A percentile compares a stretch with the other conserved stretches of the same genome.
phyloP scores from a whole-genome alignment of 2,797 vertebrate species.

The Bryconaethiops microstoma region DNA sequence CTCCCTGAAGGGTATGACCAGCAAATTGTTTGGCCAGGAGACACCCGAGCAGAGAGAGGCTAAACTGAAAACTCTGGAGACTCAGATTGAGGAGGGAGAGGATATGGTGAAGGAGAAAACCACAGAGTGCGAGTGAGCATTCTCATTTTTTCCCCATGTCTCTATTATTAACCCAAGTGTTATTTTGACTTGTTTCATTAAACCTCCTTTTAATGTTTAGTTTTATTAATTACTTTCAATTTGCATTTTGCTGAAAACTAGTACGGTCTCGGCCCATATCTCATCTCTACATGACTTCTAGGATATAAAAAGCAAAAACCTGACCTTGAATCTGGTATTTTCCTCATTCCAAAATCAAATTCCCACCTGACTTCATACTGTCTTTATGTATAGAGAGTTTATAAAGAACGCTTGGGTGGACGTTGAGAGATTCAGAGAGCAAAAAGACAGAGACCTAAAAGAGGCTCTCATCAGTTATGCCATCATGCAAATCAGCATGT shows the following conservation, averaged over 20 bases:
- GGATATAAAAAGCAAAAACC: background rate
- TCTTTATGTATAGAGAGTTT: conserved; percentile 81
- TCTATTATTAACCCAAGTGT: conserved; percentile 3
- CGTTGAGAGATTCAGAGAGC: conserved; percentile 90
- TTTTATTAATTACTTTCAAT: background rate
- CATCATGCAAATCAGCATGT: conserved; percentile 96
- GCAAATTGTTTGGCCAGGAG: conserved; percentile 96
- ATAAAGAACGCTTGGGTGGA: conserved; percentile 89
- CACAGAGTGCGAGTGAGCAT: conserved; percentile 86
- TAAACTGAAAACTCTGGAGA: conserved; percentile 88
- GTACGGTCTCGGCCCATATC: background rate
- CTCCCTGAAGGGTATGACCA: conserved; percentile 96
- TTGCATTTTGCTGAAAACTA: background rate
- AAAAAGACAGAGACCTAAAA: conserved; percentile 91
- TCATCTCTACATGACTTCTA: background rate
- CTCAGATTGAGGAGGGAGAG: conserved; percentile 90
- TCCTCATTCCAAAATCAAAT: background rate
- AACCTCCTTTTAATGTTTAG: background rate
- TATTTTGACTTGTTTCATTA: background rate
- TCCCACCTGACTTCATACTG: conserved; percentile 6
- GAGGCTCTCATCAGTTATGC: conserved; percentile 94
- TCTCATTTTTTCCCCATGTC: conserved; percentile 27
- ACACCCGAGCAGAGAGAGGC: conserved; percentile 92
- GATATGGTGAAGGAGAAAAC: conserved; percentile 87
- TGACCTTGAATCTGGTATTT: background rate